phyloP scores from a whole-genome alignment of 1,140 invertebrate genomes.

The Sminthurinus signatus region DNA sequence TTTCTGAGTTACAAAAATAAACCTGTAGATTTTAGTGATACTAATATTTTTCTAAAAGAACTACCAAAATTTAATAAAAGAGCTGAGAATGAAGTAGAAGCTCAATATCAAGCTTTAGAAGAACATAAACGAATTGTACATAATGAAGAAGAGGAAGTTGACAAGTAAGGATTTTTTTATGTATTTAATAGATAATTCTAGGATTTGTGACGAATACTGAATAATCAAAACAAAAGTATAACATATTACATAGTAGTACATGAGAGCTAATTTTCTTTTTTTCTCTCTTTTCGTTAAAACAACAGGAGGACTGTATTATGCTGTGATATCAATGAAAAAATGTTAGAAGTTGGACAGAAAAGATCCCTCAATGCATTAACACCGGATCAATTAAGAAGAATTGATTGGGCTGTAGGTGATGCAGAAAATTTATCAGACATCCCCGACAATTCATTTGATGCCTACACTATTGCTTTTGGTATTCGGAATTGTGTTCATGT shows the following conservation, averaged over 20 bases:
- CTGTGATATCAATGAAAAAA: conserved; percentile 89
- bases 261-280: no score
- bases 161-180: no score
- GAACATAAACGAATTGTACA: neutral
- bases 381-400: conserved; percentile 49
- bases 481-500: conserved; percentile 93
- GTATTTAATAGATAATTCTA: no score
- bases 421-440: conserved; percentile 79
- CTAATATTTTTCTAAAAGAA: no score
- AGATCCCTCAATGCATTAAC: conserved; percentile 53
- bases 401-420: conserved; percentile 80
- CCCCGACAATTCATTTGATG: conserved; percentile 70
- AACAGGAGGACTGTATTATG: neutral
- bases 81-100: conserved; percentile 29
- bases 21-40: conserved; percentile 3
- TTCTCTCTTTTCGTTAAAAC: no score
- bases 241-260: no score
- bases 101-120: conserved; percentile 23
- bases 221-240: no score
- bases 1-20: conserved; percentile 65
- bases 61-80: neutral
- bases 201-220: no score
- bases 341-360: conserved; percentile 84
- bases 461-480: conserved; percentile 97
- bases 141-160: no score